Evolutionary conservation across 2,113 vertebrate species (phyloP).

Genomic region (Lates calcarifer): DNA sequence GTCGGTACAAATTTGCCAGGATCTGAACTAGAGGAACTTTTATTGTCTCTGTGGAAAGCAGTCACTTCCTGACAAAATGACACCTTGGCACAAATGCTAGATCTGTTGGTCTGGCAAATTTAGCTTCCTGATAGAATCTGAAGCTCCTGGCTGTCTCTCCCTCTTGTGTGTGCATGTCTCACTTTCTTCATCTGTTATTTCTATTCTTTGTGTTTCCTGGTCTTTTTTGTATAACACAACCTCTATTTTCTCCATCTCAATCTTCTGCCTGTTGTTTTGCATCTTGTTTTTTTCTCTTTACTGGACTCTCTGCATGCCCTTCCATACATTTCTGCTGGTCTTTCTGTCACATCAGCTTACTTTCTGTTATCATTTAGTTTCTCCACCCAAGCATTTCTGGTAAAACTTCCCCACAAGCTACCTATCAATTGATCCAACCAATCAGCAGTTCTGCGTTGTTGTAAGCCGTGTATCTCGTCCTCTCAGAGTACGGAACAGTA

Average conservation of each 20-base stretch:
- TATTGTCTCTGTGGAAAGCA: neutral
- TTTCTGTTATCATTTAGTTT: neutral
- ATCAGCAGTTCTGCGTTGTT: too few species aligned
- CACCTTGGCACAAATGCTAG: neutral
- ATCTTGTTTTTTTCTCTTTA: neutral
- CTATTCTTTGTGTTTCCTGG: neutral
- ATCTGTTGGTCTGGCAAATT: neutral
- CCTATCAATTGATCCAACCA: too few species aligned
- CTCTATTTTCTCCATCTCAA: neutral
- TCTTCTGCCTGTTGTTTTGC: neutral
- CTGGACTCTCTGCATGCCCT: neutral
- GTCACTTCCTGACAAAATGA: neutral
- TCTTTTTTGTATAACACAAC: neutral
- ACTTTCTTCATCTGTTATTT: neutral
- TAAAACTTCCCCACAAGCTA: neutral
- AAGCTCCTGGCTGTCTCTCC: neutral
- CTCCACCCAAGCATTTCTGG: neutral
- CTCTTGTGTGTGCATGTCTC: neutral
- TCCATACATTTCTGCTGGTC: neutral
- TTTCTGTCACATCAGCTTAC: neutral
- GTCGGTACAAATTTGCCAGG: neutral
- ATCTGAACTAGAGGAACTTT: neutral
- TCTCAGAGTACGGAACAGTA: constrained; percentile 3
- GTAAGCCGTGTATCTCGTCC: neutral
- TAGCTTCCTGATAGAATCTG: neutral